Base-by-base conservation (phyloP, 2,113 vertebrate genomes). In the Marmota flaviventris region DNA sequence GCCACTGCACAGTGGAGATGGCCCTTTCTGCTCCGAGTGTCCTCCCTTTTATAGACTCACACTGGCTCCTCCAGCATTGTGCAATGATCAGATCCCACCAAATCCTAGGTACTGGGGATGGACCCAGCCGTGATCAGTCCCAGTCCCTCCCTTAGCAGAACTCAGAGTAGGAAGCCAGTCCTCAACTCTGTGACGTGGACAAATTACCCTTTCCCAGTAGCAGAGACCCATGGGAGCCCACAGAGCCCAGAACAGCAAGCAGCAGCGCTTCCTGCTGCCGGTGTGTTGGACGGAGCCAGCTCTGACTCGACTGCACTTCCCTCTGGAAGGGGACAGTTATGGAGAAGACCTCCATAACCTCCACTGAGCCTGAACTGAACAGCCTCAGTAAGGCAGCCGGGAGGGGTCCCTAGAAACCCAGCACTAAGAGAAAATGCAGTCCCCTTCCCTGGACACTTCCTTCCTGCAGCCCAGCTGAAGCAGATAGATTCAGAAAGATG, bases 371-470 rank as follows among this genome's bases (percentile, higher is more conserved):
- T 61, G 5, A 82, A 45, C 75, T 39, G 5, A 85, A 67, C 32
- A 78, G 18, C 37, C 45, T 91, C 32, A 11, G 6, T 61, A 22
- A 79, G 25, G 25, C 45, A 96, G 3, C 84, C 73, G 39, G 75
- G 12, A 29, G 29, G 67, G 53, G 39, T 89, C n/a, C 93, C 83
- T 24, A 70, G 84, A 77, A 82, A 51, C 34, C 8, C 22, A 42
- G 20, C 12, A 4, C 7, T 51, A 65, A 42, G 58, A 91, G 73
- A 91, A 87, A 94, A 76, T 67, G 10, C 34, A 61, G 76, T 90
- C 61, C 37, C 63, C 69, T 79, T 78, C n/a, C n/a, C 48, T 75
- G 82, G 82, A 91, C 96, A 95, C 75, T 58, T 84, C 87, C 75
- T 86, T 16, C 85, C 81, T 78, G 17, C 18, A 85, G n/a, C 42